phyloP scores from a whole-genome alignment of 2,113 vertebrate genomes.

The Cryptomyrus ogoouensis region DNA sequence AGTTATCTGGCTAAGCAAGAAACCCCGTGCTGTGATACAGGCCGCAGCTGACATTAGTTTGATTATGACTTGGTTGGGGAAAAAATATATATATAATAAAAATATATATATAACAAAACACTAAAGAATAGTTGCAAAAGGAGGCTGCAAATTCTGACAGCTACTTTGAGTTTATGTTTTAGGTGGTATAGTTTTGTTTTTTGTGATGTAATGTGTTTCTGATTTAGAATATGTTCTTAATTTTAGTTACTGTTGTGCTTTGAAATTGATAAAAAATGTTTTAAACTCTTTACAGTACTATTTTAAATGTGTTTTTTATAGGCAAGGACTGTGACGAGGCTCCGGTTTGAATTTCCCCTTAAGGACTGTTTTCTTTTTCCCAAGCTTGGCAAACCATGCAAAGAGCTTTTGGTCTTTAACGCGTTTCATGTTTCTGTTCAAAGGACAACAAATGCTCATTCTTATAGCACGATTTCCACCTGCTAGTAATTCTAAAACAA shows the following conservation, averaged over 20 bases:
- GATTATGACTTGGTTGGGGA: background rate
- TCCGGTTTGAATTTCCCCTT: background rate
- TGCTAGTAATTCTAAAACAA: background rate
- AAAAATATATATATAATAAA: background rate
- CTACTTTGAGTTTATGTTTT: background rate
- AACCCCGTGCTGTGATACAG: background rate
- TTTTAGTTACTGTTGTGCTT: background rate
- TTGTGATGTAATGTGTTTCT: background rate
- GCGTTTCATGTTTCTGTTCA: background rate
- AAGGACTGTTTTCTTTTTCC: background rate
- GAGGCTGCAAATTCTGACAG: background rate
- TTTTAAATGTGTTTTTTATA: background rate
- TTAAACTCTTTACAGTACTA: background rate
- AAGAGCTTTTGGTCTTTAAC: background rate
- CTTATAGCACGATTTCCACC: background rate
- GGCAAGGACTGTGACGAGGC: slow-evolving; percentile 4
- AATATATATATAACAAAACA: background rate
- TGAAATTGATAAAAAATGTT: background rate
- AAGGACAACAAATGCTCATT: background rate
- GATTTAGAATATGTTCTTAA: background rate
- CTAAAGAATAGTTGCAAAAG: background rate
- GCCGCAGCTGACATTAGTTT: background rate
- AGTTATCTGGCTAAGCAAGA: background rate
- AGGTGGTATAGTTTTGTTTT: background rate
- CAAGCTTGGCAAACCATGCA: background rate